Evolutionary conservation across 2,797 vertebrate genomes (phyloP).

Genomic region (Rousettus madagascariensis): DNA sequence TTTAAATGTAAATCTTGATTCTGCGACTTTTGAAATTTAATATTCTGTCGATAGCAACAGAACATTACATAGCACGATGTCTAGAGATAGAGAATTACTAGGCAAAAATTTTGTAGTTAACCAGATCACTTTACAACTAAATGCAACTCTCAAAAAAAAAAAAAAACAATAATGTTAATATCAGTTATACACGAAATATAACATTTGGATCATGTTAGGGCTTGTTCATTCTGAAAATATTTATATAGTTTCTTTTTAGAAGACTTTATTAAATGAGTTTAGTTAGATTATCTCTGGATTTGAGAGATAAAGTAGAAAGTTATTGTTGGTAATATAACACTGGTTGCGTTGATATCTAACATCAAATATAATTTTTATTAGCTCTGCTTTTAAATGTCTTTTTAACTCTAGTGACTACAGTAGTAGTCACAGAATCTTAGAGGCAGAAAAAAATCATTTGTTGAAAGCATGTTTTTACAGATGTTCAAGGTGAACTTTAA

Average conservation of each 20-base stretch:
- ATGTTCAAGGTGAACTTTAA: background rate
- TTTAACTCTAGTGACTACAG: background rate
- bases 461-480: background rate
- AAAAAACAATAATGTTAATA: background rate
- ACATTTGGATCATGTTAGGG: background rate
- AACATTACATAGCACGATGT: background rate
- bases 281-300: background rate
- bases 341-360: background rate
- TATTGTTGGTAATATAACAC: background rate
- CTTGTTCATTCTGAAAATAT: background rate
- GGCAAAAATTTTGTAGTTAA: background rate
- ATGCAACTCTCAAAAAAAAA: background rate
- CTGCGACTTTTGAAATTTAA: background rate
- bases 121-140: background rate
- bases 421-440: background rate
- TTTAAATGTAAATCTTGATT: background rate
- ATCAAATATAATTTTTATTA: background rate
- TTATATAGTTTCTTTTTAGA: background rate
- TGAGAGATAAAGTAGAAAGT: background rate
- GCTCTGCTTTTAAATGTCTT: background rate
- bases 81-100: background rate
- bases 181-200: background rate
- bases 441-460: background rate
- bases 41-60: background rate
- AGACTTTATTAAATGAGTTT: background rate